Base-by-base conservation (phyloP, 2,888 invertebrate genomes). In the Neelides folsomi region DNA sequence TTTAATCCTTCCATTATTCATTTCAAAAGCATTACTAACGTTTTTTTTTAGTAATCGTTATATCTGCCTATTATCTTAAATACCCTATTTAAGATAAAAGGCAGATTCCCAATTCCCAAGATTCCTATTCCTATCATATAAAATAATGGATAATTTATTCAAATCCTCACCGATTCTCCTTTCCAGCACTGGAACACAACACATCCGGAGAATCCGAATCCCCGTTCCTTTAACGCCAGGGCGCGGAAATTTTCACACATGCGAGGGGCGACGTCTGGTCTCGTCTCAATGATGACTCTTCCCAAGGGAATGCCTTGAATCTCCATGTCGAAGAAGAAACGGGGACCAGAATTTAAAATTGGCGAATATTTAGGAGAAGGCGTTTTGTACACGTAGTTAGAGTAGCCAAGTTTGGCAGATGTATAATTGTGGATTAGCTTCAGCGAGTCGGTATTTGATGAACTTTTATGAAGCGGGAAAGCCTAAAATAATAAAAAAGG, bases 111-210 rank as follows among this genome's bases (percentile, higher is more conserved):
- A n/a, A n/a, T n/a, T n/a, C n/a, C n/a, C n/a, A n/a, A n/a, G n/a
- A n/a, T n/a, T n/a, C n/a, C n/a, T n/a, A n/a, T n/a, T n/a, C n/a
- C n/a, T n/a, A n/a, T n/a, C n/a, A n/a, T n/a, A n/a, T n/a, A n/a
- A n/a, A n/a, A n/a, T n/a, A n/a, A n/a, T n/a, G n/a, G n/a, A n/a
- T n/a, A n/a, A n/a, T n/a, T n/a, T n/a, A n/a, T n/a, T n/a, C n/a
- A n/a, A 27, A 27, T 27, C 7, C 59, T 60, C 54, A 86, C 81
- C 68, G 83, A 83, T 69, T 86, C 84, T 59, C 81, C 80, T 66
- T 81, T 82, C 85, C 85, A 85, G 67, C 84, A 83, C 68, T 85
- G 84, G 71, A 85, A 86, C 64, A 86, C 80, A 63, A 79, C 75
- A 70, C 86, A 86, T 39, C 85, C 85, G 65, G 81, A 82, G 71